Conservation (phyloP, 2,797 vertebrate genomes). For the Hephaestus fuliginosus region DNA sequence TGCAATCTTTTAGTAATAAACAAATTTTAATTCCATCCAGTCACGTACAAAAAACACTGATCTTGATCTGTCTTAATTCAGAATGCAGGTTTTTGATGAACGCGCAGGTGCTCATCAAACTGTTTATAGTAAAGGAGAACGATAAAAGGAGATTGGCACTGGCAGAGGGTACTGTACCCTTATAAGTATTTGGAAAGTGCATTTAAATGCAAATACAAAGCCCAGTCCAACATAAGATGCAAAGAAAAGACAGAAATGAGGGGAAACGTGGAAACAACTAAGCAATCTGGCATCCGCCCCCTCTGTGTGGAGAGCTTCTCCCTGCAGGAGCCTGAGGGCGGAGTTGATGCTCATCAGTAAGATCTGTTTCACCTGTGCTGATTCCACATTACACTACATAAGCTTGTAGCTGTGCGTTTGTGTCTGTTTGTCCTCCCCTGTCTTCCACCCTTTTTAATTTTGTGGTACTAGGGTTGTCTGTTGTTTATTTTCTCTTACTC, state of each 20-base stretch:
- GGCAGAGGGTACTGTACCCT: not conserved
- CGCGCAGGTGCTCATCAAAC: not conserved
- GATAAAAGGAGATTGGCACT: not conserved
- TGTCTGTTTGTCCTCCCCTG: not conserved
- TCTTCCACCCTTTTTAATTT: not conserved
- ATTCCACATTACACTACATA: not conserved
- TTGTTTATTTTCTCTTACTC: not conserved
- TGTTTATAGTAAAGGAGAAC: not conserved
- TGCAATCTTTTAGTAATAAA: not conserved
- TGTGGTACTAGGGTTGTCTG: not conserved
- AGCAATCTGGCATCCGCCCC: not conserved
- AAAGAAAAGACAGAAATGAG: not conserved
- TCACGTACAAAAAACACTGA: not conserved
- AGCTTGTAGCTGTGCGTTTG: not conserved
- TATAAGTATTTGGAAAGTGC: constrained; percentile 4
- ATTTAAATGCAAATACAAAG: constrained; percentile 7
- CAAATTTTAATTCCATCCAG: not conserved
- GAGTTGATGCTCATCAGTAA: not conserved
- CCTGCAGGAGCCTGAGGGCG: not conserved
- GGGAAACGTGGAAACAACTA: not conserved
- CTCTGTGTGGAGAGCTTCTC: not conserved
- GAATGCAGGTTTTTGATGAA: not conserved
- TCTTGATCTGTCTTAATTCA: not conserved
- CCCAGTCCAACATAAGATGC: not conserved
- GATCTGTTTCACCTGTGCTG: constrained; percentile 21